phyloP scores from a whole-genome alignment of 1,140 invertebrate species.

The Drosophila micromelanica region DNA sequence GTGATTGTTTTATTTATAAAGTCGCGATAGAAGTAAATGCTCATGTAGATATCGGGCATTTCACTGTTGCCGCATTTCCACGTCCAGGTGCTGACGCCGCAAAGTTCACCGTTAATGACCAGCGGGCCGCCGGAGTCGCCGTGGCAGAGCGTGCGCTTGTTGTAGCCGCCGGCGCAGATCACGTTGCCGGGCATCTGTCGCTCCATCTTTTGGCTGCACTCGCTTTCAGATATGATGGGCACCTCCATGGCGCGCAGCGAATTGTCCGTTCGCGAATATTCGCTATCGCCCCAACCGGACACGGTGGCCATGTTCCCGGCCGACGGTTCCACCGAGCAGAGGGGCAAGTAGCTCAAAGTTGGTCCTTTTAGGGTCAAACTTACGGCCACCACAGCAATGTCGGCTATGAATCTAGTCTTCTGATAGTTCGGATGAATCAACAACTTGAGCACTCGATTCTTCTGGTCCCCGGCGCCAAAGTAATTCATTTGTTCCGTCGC shows the following conservation, averaged over 20 bases:
- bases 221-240: not conserved
- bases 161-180: conserved; percentile 40
- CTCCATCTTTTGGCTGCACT: conserved; percentile 21
- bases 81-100: conserved; percentile 50
- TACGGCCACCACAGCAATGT: conserved; percentile 43
- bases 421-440: conserved; percentile 35
- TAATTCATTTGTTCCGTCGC: not conserved
- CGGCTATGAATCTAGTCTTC: conserved; percentile 34
- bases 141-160: conserved; percentile 26
- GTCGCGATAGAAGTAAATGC: conserved; percentile 27
- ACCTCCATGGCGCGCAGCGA: conserved; percentile 5
- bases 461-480: not conserved
- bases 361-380: not conserved
- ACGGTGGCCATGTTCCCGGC: conserved; percentile 19
- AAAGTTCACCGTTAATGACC: conserved; percentile 30
- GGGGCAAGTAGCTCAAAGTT: conserved; percentile 17
- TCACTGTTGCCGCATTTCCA: conserved; percentile 23
- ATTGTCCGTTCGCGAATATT: not conserved
- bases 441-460: conserved; percentile 10
- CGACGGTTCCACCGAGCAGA: conserved; percentile 16
- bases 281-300: conserved; percentile 35
- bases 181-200: conserved; percentile 33
- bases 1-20: conserved; percentile 34
- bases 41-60: conserved; percentile 53
- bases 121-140: conserved; percentile 57